Evolutionary conservation across 2,113 vertebrate species (phyloP).

Genomic region (Anseranas semipalmata): DNA sequence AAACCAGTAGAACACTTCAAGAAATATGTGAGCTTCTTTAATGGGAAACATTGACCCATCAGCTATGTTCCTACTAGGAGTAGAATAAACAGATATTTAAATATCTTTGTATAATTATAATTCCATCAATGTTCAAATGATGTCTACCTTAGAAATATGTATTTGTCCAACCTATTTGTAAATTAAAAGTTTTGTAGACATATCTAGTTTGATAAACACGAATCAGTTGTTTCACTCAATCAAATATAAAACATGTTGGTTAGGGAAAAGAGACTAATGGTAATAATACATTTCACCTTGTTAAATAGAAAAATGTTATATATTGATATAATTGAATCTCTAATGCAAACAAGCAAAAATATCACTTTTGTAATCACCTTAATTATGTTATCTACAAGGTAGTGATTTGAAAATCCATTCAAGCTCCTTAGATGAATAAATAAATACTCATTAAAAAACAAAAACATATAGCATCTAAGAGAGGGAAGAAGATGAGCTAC

Average conservation of each 20-base stretch:
- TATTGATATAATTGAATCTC: background rate
- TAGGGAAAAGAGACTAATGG: background rate
- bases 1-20: background rate
- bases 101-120: background rate
- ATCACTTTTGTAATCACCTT: background rate
- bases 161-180: background rate
- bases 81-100: background rate
- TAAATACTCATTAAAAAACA: background rate
- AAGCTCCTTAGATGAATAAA: background rate
- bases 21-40: background rate
- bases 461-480: background rate
- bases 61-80: background rate
- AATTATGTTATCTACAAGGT: background rate
- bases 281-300: background rate
- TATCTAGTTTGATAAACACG: background rate
- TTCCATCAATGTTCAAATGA: background rate
- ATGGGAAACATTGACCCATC: background rate
- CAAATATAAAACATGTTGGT: background rate
- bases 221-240: background rate
- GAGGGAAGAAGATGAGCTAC: background rate
- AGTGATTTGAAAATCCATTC: conserved; percentile 4
- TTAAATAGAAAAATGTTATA: background rate
- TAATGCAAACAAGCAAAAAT: conserved; percentile 13
- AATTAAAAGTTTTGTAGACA: background rate
- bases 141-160: background rate